Evolutionary conservation across 2,888 invertebrate genomes (phyloP), one percentile per base, ranked within the genome.

Genomic region (Linnaemya vulpina): DNA sequence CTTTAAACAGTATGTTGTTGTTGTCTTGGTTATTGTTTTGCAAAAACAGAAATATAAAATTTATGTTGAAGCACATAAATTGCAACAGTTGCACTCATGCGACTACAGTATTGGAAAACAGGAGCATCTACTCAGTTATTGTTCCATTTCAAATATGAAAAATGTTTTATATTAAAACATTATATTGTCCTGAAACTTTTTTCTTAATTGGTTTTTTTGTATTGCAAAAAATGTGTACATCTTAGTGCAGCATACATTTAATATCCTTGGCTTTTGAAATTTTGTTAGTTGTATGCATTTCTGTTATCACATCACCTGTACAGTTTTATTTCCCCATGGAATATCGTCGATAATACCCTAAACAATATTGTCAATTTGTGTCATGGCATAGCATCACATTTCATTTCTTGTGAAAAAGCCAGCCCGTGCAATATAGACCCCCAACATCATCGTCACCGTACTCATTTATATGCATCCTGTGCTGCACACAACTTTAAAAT

Each of bases 351-450:
- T 63, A 51, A 79, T 70, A 40, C 62, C 46, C 78, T 63, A 65
- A 79, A 79, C 70, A 75, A 76, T 76, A 75, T 71, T 65, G 67
- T 75, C 75, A 79, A 71, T 70, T 79, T 79, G 63, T 71, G 40
- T 78, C 65, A 55, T 58, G 70, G 15, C 70, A 70, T 75, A 40
- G 60, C 65, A 71, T 79, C n/a, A 51, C 3, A 78, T 83, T 65
- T 70, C 65, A 79, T 51, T 63, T 20, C 30, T 63, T 74, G 38
- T 22, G 13, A 40, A 43, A 17, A 55, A 75, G 11, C 63, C 35
- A 63, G 15, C 46, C 17, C 9, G 20, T 30, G 5, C 2, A 2
- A 30, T 30, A 5, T 3, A 30, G 15, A 73, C 22, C 40, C 55
- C 49, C 62, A 67, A 0, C 25, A 11, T 11, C 68, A 53, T 53